phyloP scores from a whole-genome alignment of 2,888 invertebrate species.

The Ramazzottius varieornatus region DNA sequence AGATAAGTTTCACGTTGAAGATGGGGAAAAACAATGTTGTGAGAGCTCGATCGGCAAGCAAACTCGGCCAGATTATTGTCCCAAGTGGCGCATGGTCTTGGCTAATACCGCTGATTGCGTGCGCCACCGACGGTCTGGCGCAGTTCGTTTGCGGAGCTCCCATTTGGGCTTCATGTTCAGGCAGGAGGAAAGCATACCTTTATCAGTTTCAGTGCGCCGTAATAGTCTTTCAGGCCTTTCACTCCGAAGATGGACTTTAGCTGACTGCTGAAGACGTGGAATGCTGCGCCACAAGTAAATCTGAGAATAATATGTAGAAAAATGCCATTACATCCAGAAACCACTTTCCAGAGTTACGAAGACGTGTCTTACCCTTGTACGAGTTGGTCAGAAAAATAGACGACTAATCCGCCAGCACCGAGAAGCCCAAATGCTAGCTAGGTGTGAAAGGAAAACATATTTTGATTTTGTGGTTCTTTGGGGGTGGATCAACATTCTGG shows the following conservation, averaged over 20 bases:
- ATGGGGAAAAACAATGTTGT: too few species aligned
- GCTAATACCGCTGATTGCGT: too few species aligned
- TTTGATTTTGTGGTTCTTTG: neutral
- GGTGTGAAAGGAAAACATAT: neutral
- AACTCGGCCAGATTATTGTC: too few species aligned
- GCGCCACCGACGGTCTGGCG: too few species aligned
- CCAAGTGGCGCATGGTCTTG: too few species aligned
- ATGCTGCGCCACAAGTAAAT: neutral
- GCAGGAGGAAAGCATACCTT: too few species aligned
- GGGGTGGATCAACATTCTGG: neutral
- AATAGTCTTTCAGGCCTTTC: neutral
- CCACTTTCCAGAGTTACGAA: neutral
- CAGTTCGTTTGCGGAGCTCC: too few species aligned
- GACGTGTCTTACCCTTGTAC: neutral
- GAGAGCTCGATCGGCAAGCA: too few species aligned
- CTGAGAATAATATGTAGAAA: neutral
- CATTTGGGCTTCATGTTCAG: too few species aligned
- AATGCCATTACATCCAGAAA: too few species aligned
- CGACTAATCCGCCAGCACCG: neutral
- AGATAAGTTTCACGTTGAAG: too few species aligned
- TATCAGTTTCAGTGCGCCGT: neutral
- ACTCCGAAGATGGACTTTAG: neutral
- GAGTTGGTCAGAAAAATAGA: neutral
- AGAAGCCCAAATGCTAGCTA: neutral
- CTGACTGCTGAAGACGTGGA: slow-evolving; percentile 1